Conservation (phyloP, 2,888 invertebrate species). For the Ligdia adustata region DNA sequence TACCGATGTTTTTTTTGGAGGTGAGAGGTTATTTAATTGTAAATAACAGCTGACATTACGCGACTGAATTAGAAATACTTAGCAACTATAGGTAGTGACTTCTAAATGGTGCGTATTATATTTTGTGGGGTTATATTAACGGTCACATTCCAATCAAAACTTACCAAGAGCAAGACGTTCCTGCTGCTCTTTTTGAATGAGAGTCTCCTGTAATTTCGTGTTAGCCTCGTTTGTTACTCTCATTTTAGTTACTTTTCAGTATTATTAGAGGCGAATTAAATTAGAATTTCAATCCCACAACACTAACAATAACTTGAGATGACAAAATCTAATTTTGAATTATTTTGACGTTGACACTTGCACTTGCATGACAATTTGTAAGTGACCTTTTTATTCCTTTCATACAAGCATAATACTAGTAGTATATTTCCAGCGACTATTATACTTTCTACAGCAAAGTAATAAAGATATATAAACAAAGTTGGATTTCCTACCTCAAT, state of each 20-base stretch:
- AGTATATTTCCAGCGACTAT: no score
- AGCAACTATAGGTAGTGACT: not conserved
- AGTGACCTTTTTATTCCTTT: no score
- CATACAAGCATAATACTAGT: no score
- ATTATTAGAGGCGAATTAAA: no score
- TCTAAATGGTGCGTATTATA: conserved; percentile 19
- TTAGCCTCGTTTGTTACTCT: conserved; percentile 39
- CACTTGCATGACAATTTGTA: no score
- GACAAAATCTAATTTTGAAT: no score
- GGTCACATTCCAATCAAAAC: conserved; percentile 21
- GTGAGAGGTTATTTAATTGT: conserved; percentile 45
- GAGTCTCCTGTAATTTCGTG: conserved; percentile 35
- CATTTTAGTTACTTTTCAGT: conserved; percentile 34
- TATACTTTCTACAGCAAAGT: no score
- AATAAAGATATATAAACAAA: no score
- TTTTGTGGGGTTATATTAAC: conserved; percentile 37
- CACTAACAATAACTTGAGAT: no score
- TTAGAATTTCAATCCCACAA: no score
- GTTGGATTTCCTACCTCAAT: no score
- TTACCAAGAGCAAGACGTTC: conserved; percentile 59
- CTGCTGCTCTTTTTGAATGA: conserved; percentile 50
- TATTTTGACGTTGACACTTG: not conserved
- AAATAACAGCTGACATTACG: conserved; percentile 46
- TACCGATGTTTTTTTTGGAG: conserved; percentile 5
- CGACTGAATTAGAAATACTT: conserved; percentile 36